These are phyloP conservation scores for Atherinomorus stipes DNA, from an alignment of 2,113 vertebrate species.

Conservation along the genomic window DNA sequence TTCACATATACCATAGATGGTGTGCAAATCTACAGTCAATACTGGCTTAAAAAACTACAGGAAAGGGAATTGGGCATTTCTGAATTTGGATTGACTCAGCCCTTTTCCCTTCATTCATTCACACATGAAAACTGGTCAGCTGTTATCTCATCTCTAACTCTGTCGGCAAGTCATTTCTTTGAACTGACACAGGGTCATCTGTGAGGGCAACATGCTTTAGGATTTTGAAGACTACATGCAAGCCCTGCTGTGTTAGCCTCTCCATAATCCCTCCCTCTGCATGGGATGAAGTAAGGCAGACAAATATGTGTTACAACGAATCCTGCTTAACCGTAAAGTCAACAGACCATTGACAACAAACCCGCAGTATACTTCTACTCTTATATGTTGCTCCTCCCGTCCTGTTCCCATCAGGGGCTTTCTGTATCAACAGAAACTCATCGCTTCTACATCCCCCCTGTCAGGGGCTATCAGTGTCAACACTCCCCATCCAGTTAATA, in stretches of 20 bases:
- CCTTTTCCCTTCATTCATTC: too few relatives aligned
- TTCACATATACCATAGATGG: too few relatives aligned
- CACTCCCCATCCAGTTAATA: slow-evolving; percentile 60
- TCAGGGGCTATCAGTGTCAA: slow-evolving; percentile 72
- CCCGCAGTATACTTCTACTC: slow-evolving; percentile 3
- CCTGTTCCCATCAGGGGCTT: slow-evolving; percentile 46
- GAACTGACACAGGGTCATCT: too few relatives aligned
- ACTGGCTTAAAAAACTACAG: too few relatives aligned
- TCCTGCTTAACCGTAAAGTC: not conserved
- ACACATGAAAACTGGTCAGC: too few relatives aligned
- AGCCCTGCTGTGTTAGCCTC: not conserved
- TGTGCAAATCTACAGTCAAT: too few relatives aligned
- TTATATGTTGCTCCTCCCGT: not conserved
- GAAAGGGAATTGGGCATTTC: too few relatives aligned
- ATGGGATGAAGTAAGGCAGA: too few relatives aligned
- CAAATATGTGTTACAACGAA: not conserved
- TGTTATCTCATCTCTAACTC: too few relatives aligned
- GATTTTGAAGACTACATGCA: not conserved
- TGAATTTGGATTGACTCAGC: too few relatives aligned
- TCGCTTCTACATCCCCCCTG: slow-evolving; percentile 48
- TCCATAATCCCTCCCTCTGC: not conserved
- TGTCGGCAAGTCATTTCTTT: too few relatives aligned
- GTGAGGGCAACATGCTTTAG: not conserved
- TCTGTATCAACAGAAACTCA: slow-evolving; percentile 46
- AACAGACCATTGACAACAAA: slow-evolving; percentile 1